Conservation (phyloP, 1,140 invertebrate species). For the Papilio helenus region DNA sequence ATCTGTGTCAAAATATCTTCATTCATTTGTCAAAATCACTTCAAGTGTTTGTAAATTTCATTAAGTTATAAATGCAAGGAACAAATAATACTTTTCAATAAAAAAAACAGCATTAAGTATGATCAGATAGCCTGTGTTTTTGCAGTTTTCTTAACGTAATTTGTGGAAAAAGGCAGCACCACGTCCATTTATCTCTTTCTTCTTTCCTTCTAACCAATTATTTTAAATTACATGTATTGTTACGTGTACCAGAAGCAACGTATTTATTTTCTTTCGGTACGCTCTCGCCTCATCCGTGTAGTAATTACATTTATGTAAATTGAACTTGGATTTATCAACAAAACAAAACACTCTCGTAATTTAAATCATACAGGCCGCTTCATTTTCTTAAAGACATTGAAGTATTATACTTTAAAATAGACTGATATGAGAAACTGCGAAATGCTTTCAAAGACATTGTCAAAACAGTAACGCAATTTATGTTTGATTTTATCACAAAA, state of each 20-base stretch:
- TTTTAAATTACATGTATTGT: slow-evolving; percentile 39
- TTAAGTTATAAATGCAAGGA: too few relatives aligned
- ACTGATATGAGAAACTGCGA: not conserved
- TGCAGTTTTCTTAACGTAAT: too few relatives aligned
- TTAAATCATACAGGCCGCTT: slow-evolving; percentile 47
- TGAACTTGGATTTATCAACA: slow-evolving; percentile 67
- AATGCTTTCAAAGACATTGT: not conserved
- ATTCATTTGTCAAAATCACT: not conserved
- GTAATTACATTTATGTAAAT: slow-evolving; percentile 67
- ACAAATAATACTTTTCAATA: too few relatives aligned
- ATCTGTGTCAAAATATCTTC: too few relatives aligned
- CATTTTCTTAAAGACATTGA: not conserved
- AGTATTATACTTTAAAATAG: not conserved
- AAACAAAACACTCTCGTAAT: slow-evolving; percentile 53
- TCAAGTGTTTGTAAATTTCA: not conserved
- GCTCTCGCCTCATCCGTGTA: slow-evolving; percentile 41
- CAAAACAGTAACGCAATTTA: slow-evolving; percentile 14
- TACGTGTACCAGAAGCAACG: slow-evolving; percentile 34
- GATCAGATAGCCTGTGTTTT: not conserved
- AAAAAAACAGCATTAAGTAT: too few relatives aligned
- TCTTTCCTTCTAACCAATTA: not conserved
- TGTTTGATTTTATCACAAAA: slow-evolving; percentile 7
- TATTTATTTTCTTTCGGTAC: slow-evolving; percentile 46
- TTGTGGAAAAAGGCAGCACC: too few relatives aligned
- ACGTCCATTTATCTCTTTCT: not conserved